Evolutionary conservation across 2,888 invertebrate genomes (phyloP).

Genomic region (Myathropa florea): DNA sequence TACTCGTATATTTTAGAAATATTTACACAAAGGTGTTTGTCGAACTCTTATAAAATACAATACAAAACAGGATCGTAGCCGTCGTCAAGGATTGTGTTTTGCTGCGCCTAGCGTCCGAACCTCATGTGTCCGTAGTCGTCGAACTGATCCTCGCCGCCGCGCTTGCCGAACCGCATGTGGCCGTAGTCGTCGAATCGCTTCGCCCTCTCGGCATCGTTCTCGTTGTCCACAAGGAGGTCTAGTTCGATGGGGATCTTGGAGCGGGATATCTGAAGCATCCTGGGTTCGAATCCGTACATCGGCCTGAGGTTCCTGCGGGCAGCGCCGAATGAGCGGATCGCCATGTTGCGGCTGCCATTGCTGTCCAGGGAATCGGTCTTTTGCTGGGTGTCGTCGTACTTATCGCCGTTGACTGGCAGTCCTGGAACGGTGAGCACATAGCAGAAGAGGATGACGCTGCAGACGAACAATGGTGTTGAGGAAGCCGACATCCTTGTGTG

Average conservation of each 20-base stretch:
- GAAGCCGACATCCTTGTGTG: constrained; percentile 42
- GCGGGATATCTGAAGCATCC: constrained; percentile 74
- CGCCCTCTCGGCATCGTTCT: constrained; percentile 74
- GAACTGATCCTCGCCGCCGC: constrained; percentile 84
- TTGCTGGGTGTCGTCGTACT: constrained; percentile 49
- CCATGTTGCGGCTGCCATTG: constrained; percentile 1
- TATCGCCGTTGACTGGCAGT: constrained; percentile 46
- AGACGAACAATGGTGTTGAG: constrained; percentile 49
- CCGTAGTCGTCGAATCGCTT: constrained; percentile 88
- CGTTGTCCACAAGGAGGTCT: constrained; percentile 77
- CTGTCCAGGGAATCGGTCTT: constrained; percentile 44
- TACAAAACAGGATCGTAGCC: constrained; percentile 28
- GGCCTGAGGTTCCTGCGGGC: constrained; percentile 73
- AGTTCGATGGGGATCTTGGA: constrained; percentile 78
- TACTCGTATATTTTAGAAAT: constrained; percentile 48
- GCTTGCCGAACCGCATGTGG: constrained; percentile 85
- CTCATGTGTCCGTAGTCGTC: constrained; percentile 89
- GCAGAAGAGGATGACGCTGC: constrained; percentile 36
- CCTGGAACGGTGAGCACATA: constrained; percentile 52
- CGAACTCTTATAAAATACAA: neutral
- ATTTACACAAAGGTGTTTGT: constrained; percentile 23
- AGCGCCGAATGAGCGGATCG: constrained; percentile 34
- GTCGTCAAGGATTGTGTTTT: neutral
- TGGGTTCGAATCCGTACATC: constrained; percentile 72
- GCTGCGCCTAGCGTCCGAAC: constrained; percentile 82